phyloP scores from a whole-genome alignment of 2,888 invertebrate species.

The Pseudeuparius sepicola region DNA sequence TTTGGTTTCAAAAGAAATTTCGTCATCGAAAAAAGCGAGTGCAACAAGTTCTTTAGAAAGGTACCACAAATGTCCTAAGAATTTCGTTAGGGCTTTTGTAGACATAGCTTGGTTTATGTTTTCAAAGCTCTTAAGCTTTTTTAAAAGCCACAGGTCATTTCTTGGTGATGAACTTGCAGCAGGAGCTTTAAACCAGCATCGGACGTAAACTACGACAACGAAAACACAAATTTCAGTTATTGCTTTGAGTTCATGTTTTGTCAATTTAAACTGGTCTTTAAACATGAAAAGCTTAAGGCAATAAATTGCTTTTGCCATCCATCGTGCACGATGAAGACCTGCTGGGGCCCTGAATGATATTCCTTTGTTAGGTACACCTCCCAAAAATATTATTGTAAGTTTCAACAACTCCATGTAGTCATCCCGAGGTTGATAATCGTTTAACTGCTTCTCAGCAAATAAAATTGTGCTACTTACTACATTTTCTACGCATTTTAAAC shows the following conservation, averaged over 20 bases:
- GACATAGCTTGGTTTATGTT: slow-evolving; percentile 7
- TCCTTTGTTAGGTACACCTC: slow-evolving; percentile 16
- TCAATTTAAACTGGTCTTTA: slow-evolving; percentile 19
- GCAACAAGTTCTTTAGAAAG: too few species aligned
- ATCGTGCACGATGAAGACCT: slow-evolving; percentile 23
- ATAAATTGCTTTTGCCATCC: slow-evolving; percentile 25
- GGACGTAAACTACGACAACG: slow-evolving; percentile 6
- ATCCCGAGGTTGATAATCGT: slow-evolving; percentile 20
- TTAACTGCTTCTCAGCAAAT: slow-evolving; percentile 3
- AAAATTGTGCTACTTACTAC: slow-evolving; percentile 1
- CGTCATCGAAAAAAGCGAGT: too few species aligned
- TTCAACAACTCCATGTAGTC: slow-evolving; percentile 23
- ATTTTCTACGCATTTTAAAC: background rate
- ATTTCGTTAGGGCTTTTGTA: slow-evolving; percentile 5
- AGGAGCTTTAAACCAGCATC: slow-evolving; percentile 12
- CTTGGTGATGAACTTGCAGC: too few species aligned
- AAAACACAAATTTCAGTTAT: too few species aligned
- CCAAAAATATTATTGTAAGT: slow-evolving; percentile 20
- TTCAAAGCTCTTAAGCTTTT: slow-evolving; percentile 5
- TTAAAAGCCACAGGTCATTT: slow-evolving; percentile 11
- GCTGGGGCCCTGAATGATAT: slow-evolving; percentile 21
- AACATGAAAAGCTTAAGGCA: slow-evolving; percentile 22
- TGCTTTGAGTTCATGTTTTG: too few species aligned
- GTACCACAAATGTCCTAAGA: too few species aligned
- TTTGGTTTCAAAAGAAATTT: too few species aligned